These are phyloP conservation scores for Ondatra zibethicus DNA, from an alignment of 2,113 vertebrate species.

Conservation along the genomic window DNA sequence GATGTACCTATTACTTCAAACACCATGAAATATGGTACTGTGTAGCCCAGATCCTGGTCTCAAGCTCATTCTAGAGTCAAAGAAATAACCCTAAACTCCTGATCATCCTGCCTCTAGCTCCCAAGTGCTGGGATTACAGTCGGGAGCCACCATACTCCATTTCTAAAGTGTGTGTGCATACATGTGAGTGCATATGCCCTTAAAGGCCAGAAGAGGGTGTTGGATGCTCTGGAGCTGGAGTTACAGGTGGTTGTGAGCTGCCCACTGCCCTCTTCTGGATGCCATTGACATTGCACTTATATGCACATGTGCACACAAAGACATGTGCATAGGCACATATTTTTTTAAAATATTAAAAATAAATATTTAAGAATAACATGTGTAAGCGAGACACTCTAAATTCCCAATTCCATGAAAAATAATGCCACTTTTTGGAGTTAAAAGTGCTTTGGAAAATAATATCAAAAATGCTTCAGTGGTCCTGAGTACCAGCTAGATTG, in stretches of 20 bases:
- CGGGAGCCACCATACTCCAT: fast-evolving
- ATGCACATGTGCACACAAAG: background rate
- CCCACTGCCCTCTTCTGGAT: background rate
- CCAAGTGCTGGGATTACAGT: background rate
- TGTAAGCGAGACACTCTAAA: background rate
- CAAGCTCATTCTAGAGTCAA: background rate
- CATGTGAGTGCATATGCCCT: background rate
- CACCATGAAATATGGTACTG: background rate
- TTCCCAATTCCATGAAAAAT: background rate
- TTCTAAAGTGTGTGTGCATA: background rate
- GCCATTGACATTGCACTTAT: no score
- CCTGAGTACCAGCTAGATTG: background rate
- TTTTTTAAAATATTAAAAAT: background rate
- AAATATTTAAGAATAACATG: background rate
- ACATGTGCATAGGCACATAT: background rate
- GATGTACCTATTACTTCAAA: background rate
- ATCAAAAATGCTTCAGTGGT: background rate
- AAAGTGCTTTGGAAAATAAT: background rate
- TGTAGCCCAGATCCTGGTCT: background rate
- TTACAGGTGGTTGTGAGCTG: background rate
- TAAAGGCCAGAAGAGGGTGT: background rate
- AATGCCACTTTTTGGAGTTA: background rate
- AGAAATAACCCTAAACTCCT: background rate
- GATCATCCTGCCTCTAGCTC: background rate
- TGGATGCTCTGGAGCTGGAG: background rate